Evolutionary conservation across 2,797 vertebrate genomes (phyloP).

Genomic region (Dromococcyx pavoninus): DNA sequence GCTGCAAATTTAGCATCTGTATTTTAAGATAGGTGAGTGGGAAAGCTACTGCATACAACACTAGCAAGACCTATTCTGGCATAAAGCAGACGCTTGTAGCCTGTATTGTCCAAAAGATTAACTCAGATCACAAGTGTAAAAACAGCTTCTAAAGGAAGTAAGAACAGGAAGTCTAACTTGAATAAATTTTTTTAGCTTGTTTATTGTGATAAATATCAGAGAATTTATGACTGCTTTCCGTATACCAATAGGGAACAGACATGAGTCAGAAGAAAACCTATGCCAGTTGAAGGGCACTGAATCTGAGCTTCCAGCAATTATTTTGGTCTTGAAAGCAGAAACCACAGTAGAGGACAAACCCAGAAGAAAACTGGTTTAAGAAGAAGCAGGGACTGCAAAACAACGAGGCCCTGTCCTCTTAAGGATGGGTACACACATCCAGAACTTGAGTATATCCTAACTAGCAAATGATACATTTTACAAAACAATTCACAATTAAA

Average conservation of each 20-base stretch:
- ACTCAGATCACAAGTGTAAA: background rate
- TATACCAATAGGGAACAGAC: background rate
- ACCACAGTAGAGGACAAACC: background rate
- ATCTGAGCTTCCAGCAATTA: background rate
- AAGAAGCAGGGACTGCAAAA: background rate
- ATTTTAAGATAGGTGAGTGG: background rate
- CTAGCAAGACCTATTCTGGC: background rate
- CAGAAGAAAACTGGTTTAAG: background rate
- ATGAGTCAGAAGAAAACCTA: background rate
- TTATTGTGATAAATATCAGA: background rate
- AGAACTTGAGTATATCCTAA: background rate
- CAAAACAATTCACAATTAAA: background rate
- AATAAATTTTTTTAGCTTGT: background rate
- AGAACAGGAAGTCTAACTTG: background rate
- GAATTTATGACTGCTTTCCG: background rate
- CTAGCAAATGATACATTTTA: background rate
- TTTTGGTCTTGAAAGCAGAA: conserved; percentile 5
- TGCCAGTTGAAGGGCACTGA: background rate
- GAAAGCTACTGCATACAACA: background rate
- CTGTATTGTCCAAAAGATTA: background rate
- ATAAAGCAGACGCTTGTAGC: background rate
- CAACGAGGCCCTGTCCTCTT: background rate
- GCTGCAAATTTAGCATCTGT: conserved; percentile 4
- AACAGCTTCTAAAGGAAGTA: background rate
- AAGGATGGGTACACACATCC: background rate